Conservation (phyloP, 2,888 invertebrate genomes). For the Agriotes lineatus region DNA sequence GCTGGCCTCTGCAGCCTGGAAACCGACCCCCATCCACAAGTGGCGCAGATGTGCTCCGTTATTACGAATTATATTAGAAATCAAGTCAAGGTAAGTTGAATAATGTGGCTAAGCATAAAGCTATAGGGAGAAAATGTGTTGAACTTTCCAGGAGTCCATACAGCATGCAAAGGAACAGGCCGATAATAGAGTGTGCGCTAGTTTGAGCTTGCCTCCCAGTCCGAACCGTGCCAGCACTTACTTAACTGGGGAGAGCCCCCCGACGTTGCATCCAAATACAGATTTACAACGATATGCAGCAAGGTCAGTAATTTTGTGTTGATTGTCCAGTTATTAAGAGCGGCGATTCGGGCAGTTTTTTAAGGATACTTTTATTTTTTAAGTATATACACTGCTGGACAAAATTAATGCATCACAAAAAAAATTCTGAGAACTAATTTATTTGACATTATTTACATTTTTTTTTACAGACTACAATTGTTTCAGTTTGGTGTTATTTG, state of each 20-base stretch:
- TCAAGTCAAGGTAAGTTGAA: conserved; percentile 72
- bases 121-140: too few species aligned
- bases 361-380: too few species aligned
- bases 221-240: conserved; percentile 69
- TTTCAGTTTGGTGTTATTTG: too few species aligned
- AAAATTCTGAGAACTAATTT: too few species aligned
- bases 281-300: conserved; percentile 62
- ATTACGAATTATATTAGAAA: conserved; percentile 83
- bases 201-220: conserved; percentile 71
- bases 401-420: too few species aligned
- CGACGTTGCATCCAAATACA: conserved; percentile 65
- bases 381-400: too few species aligned
- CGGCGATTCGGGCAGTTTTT: too few species aligned
- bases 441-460: too few species aligned
- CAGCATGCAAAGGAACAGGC: conserved; percentile 35
- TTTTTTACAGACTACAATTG: too few species aligned
- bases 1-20: conserved; percentile 81
- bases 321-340: too few species aligned
- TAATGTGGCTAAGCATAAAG: too few species aligned
- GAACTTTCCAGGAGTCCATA: conserved; percentile 8
- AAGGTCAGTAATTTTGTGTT: conserved; percentile 47
- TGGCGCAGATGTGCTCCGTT: conserved; percentile 81
- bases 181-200: conserved; percentile 38
- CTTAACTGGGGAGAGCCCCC: conserved; percentile 70
- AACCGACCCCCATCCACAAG: conserved; percentile 89